Evolutionary conservation across 2,888 invertebrate genomes (phyloP).

Genomic region (Ctena decussata): DNA sequence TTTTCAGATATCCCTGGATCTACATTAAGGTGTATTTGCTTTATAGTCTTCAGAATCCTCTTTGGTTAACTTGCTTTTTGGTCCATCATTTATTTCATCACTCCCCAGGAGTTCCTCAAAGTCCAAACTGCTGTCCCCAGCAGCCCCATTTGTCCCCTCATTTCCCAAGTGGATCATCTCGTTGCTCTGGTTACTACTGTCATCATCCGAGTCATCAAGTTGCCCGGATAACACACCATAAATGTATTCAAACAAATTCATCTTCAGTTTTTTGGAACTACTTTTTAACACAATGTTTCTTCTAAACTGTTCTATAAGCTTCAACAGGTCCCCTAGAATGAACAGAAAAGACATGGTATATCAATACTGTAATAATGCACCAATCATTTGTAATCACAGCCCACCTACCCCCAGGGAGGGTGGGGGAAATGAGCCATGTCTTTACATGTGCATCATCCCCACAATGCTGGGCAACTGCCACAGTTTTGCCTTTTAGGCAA

Average conservation of each 20-base stretch:
- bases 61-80: constrained; percentile 11
- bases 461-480: no score
- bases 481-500: no score
- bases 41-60: constrained; percentile 68
- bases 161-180: constrained; percentile 9
- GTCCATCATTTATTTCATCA: neutral
- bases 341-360: neutral
- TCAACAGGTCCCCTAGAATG: constrained; percentile 61
- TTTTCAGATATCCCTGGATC: no score
- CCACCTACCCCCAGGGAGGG: no score
- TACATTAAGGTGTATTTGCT: constrained; percentile 72
- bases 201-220: constrained; percentile 61
- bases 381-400: no score
- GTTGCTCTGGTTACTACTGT: constrained; percentile 23
- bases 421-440: no score
- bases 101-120: neutral
- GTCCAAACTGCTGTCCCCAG: neutral
- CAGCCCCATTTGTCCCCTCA: neutral
- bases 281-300: constrained; percentile 51
- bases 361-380: no score
- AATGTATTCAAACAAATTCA: constrained; percentile 73
- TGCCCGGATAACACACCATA: constrained; percentile 62
- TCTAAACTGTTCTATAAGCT: constrained; percentile 71
- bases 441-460: no score
- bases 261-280: constrained; percentile 22